Conservation (phyloP, 1,140 invertebrate genomes). For the Thalassaphorura encarpata region DNA sequence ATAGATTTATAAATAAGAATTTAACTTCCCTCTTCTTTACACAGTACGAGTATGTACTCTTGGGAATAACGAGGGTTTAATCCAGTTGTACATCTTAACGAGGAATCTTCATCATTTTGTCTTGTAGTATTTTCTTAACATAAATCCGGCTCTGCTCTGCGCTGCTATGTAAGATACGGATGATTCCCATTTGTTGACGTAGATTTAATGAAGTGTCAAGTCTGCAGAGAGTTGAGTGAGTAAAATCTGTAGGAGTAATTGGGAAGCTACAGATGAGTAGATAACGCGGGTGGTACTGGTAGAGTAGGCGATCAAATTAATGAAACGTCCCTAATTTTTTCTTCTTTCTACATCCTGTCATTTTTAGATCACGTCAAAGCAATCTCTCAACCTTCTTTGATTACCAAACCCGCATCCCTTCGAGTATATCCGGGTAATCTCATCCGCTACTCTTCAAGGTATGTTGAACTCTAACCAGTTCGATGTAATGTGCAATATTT, state of each 20-base stretch:
- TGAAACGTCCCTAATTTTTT: not conserved
- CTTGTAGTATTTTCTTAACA: not conserved
- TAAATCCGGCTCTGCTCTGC: not conserved
- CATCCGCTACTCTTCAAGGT: slow-evolving; percentile 32
- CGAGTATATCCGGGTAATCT: slow-evolving; percentile 31
- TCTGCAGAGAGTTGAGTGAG: no score
- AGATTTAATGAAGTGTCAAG: not conserved
- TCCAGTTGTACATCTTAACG: not conserved
- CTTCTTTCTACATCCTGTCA: not conserved
- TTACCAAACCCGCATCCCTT: slow-evolving; percentile 31
- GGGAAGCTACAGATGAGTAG: no score
- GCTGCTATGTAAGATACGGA: not conserved
- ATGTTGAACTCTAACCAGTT: no score
- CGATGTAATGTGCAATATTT: no score
- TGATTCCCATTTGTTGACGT: not conserved
- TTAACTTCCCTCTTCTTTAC: not conserved
- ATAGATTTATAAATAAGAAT: not conserved
- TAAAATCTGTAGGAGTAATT: no score
- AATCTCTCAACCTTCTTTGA: slow-evolving; percentile 23
- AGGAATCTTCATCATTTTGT: not conserved
- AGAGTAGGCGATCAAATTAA: no score
- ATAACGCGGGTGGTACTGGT: no score
- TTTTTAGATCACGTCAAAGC: slow-evolving; percentile 32
- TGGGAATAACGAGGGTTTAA: not conserved
- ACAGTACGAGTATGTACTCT: not conserved